Conservation (phyloP, 2,797 vertebrate genomes). For the Monodelphis domestica region DNA sequence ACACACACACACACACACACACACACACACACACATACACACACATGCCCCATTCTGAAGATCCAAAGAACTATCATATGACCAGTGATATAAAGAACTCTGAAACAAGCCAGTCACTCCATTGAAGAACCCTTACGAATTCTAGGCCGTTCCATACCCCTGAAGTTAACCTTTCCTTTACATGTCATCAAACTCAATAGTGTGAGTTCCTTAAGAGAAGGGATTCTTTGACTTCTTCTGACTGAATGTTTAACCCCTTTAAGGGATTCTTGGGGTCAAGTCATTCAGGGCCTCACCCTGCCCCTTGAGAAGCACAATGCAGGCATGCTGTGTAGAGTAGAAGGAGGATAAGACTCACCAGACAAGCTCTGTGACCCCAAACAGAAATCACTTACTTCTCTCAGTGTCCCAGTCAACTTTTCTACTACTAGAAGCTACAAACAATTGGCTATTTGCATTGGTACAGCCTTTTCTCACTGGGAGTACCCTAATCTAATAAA, state of each 20-base stretch:
- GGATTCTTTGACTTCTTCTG: neutral
- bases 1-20: too few relatives aligned
- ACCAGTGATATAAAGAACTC: neutral
- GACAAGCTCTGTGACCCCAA: neutral
- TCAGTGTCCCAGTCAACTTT: neutral
- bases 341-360: neutral
- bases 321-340: neutral
- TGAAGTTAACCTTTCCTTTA: neutral
- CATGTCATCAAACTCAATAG: neutral
- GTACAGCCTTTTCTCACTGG: neutral
- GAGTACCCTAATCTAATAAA: neutral
- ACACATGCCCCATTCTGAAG: too few relatives aligned
- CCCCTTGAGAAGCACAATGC: neutral
- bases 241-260: neutral
- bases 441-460: neutral
- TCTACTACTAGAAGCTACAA: neutral
- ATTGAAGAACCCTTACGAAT: neutral
- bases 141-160: neutral
- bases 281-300: neutral
- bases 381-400: neutral
- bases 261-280: neutral
- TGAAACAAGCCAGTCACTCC: neutral
- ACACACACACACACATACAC: too few relatives aligned
- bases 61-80: neutral
- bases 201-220: neutral